Evolutionary conservation across 2,113 vertebrate species (phyloP).

Genomic region (Gallinago paraguaiae): DNA sequence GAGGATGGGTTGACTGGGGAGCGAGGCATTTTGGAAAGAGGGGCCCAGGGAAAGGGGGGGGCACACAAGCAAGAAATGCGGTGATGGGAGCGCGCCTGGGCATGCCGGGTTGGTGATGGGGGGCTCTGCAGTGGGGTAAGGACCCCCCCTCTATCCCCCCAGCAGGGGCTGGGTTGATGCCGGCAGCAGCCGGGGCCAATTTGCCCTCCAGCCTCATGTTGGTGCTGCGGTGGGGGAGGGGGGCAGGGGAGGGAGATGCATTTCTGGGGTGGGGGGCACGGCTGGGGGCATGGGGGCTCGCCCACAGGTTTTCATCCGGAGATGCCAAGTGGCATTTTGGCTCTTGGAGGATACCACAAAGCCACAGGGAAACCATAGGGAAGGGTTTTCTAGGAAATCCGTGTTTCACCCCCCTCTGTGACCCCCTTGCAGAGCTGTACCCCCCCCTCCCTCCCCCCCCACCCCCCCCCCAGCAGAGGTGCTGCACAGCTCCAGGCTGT

Average conservation of each 20-base stretch:
- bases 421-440: not conserved
- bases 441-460: not conserved
- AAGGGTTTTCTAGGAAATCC: not conserved
- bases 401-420: not conserved
- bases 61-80: rapidly evolving
- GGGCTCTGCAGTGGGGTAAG: not conserved
- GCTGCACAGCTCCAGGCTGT: not conserved
- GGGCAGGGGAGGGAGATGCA: not conserved
- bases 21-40: not conserved
- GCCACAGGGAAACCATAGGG: not conserved
- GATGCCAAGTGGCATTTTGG: not conserved
- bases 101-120: not conserved
- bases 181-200: rapidly evolving
- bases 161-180: rapidly evolving
- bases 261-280: not conserved
- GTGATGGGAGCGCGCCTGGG: rapidly evolving
- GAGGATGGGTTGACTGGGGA: not conserved
- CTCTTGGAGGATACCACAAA: not conserved
- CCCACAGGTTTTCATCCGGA: not conserved
- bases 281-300: not conserved
- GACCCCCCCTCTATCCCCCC: not conserved
- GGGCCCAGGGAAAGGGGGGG: not conserved
- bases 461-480: not conserved
- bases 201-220: rapidly evolving
- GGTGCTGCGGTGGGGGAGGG: not conserved